These are phyloP conservation scores for Scaptomyza caliginosa DNA, from an alignment of 2,888 invertebrate genomes.

Conservation along the genomic window DNA sequence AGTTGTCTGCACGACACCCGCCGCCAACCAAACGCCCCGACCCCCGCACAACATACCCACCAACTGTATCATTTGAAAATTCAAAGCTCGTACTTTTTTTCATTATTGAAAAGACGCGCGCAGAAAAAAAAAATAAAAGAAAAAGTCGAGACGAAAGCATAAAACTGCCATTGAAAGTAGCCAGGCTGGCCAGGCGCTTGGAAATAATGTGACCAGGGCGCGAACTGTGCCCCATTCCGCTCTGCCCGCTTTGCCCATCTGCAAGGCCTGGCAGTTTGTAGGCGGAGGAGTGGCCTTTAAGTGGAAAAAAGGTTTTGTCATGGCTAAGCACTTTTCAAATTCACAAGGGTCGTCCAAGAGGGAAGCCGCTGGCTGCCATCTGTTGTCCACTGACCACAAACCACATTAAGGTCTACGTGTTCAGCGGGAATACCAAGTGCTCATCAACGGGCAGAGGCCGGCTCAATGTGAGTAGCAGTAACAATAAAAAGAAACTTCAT, in stretches of 20 bases:
- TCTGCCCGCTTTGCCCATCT: neutral
- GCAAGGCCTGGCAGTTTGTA: conserved; percentile 13
- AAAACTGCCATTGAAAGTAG: conserved; percentile 67
- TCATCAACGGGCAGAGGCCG: neutral
- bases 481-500: too few relatives aligned
- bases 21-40: neutral
- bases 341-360: conserved; percentile 48
- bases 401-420: conserved; percentile 34
- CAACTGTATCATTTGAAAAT: conserved; percentile 68
- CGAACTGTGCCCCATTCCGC: conserved; percentile 37
- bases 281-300: conserved; percentile 49
- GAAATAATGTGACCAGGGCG: conserved; percentile 62
- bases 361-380: conserved; percentile 21
- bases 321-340: conserved; percentile 73
- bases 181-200: conserved; percentile 46
- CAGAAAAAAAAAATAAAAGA: too few relatives aligned
- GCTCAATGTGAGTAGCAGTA: neutral
- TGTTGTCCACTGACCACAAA: conserved; percentile 45
- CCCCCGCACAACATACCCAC: neutral
- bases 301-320: conserved; percentile 74
- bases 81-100: conserved; percentile 69
- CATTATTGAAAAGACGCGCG: conserved; percentile 64
- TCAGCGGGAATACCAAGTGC: neutral
- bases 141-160: conserved; percentile 53
- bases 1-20: conserved; percentile 38